Conservation (phyloP, 2,113 vertebrate genomes). For the Anarhynchus alexandrinus region DNA sequence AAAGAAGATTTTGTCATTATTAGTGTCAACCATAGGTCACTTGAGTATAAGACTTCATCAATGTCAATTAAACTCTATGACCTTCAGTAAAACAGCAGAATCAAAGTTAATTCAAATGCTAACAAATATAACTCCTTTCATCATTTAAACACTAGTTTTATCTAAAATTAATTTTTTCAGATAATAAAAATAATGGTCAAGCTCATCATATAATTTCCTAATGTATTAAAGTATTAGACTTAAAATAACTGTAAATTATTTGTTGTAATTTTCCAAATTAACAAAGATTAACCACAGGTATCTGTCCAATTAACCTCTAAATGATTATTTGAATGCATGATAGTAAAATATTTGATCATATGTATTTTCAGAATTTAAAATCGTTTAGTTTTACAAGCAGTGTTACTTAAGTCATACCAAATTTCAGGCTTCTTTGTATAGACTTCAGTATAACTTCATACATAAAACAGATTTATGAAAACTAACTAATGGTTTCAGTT, state of each 20-base stretch:
- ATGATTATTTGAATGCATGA: not conserved
- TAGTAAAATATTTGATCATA: not conserved
- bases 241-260: not conserved
- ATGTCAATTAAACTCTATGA: slow-evolving; percentile 59
- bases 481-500: not conserved
- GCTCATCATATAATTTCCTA: not conserved
- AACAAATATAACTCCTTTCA: slow-evolving; percentile 23
- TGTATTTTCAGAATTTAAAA: not conserved
- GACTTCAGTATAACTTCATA: not conserved
- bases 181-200: not conserved
- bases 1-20: slow-evolving; percentile 47
- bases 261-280: slow-evolving; percentile 12
- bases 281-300: not conserved
- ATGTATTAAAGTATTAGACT: not conserved
- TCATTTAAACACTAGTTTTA: slow-evolving; percentile 26
- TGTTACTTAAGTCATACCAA: not conserved
- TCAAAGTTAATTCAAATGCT: slow-evolving; percentile 31
- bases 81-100: slow-evolving; percentile 31
- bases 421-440: not conserved
- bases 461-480: not conserved
- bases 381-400: not conserved
- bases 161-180: not conserved
- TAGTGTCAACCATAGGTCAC: slow-evolving; percentile 29
- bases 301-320: not conserved
- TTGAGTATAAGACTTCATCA: slow-evolving; percentile 43